Evolutionary conservation across 2,113 vertebrate genomes (phyloP).

Genomic region (Indicator maculatus): DNA sequence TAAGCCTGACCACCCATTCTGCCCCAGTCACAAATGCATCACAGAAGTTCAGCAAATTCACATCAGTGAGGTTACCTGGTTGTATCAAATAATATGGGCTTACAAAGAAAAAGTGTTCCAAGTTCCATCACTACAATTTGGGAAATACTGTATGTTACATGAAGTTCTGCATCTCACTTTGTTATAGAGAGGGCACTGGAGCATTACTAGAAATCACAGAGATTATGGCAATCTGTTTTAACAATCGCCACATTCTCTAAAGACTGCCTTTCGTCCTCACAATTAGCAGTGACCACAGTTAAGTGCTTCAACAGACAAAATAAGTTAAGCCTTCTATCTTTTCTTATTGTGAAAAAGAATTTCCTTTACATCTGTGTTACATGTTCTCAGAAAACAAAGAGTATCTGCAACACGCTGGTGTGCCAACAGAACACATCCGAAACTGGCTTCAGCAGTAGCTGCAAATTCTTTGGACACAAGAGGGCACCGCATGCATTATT

Average conservation of each 20-base stretch:
- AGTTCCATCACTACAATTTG: neutral
- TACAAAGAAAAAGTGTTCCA: neutral
- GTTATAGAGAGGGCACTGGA: neutral
- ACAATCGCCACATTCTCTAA: neutral
- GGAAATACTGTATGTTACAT: neutral
- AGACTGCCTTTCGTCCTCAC: neutral
- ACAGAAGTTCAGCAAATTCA: neutral
- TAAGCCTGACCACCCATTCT: neutral
- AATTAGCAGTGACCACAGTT: neutral
- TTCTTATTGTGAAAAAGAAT: neutral
- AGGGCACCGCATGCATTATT: constrained; percentile 59
- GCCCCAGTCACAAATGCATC: neutral
- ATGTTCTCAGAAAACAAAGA: neutral
- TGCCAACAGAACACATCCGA: neutral
- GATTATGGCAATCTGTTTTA: neutral
- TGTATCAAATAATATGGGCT: neutral
- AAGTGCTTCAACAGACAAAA: neutral
- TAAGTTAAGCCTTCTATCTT: neutral
- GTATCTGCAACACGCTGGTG: neutral
- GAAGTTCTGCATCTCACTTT: neutral
- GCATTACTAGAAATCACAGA: neutral
- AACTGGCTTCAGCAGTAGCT: neutral
- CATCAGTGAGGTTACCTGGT: neutral
- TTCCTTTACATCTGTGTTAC: neutral
- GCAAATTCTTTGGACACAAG: constrained; percentile 58